Base-by-base conservation (phyloP, 2,113 vertebrate species). In the Paracanthobrama guichenoti region DNA sequence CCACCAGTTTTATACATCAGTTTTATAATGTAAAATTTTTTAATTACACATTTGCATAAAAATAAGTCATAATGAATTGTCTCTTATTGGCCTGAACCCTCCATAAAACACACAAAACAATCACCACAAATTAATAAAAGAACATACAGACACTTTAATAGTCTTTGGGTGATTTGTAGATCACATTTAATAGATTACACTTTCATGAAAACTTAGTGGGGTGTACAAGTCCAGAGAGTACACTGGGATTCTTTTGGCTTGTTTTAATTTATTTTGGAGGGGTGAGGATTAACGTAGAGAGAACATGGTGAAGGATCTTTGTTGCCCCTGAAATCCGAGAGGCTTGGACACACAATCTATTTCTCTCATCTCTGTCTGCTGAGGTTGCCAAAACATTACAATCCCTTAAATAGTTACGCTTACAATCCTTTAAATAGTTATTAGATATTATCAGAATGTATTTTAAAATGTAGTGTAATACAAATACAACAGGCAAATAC, bases 271-370 rank as follows among this genome's bases (percentile, higher is more conserved):
- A 26, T 75, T 75, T 53, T 73, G 11, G n/a, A 67, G 44, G 16
- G 62, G 20, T 22, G 35, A 6, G 28, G 55, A n/a, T n/a, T 3
- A n/a, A n/a, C 20, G n/a, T 16, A 16, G 11, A 31, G 16, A 20
- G 26, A 35, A 62, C 11, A 59, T 7, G 66, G 44, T 18, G 24
- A 64, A 79, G 55, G 78, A 59, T 46, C 20, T 31, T 11, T 46
- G 62, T 78, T 22, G 22, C 24, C 64, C 39, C 31, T 71, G 75
- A 84, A 85, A 81, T 64, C 72, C 11, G 73, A 75, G 73, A 75
- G 2, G 73, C 26, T 53, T 75, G 73, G 16, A 20, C 73, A 53
- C 3, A 3, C 7, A 31, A 9, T 46, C 42, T 48, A 48, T 73
- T 73, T 48, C 24, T 73, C 69, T 26, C 13, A 22, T 48, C 31